Evolutionary conservation across 2,888 invertebrate species (phyloP), one percentile per base, ranked within the genome.

Genomic region (Hydropsyche betteni): DNA sequence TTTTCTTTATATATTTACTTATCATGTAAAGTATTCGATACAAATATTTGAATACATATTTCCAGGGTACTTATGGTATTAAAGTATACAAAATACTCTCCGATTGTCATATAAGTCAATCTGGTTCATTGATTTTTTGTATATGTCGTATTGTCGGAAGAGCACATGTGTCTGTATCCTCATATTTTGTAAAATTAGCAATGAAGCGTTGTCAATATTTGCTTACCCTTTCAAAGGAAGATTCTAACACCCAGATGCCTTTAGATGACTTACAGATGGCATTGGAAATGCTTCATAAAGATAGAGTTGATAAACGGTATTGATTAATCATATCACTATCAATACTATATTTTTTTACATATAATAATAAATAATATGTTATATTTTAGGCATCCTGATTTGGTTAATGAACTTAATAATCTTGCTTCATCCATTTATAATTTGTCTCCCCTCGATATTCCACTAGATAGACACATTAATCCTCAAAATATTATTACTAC

Each of bases 91-190:
- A 90, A 80, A 92, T 93, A 79, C 83, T 95, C 58, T 90, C 91
- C 58, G 89, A 91, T 52, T 91, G 91, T 14, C 93, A 90, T 82
- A 87, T 89, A 34, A 88, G 87, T 36, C 94, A 94, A 82, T 92
- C 92, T 16, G 94, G 95, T 0, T 87, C 91, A 0, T 85, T 95
- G 12, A 85, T 95, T 61, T 89, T 95, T 79, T 86, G 94, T 24
- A 88, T 89, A 51, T 91, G 91, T 68, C 89, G 90, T 34, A 91
- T 93, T 77, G 87, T 93, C 44, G 90, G 92, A 0, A 88, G 93
- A 79, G 84, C 91, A 81, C 92, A 93, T 74, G 86, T 87, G 0
- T 83, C 87, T 0, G 80, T 86, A 0, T 85, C 86, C 33, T 81
- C 83, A 0, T 83, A 86, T 75, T 87, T 85, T 69, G 91, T 92